Evolutionary conservation across 2,113 vertebrate genomes (phyloP).

Genomic region (Atractosteus spatula): DNA sequence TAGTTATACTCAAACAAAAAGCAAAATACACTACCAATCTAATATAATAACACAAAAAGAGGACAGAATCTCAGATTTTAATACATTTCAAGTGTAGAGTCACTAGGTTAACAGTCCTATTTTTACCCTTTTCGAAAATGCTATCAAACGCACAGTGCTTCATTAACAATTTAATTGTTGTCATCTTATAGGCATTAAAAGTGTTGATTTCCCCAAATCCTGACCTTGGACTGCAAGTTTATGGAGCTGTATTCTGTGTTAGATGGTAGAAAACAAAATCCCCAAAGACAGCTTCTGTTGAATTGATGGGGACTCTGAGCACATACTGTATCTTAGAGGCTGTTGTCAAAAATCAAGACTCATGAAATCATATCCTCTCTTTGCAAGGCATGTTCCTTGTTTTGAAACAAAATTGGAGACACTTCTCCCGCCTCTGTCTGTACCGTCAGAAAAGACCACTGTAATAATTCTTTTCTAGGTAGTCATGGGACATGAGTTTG

Average conservation of each 20-base stretch:
- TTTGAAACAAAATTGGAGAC: constrained; percentile 3
- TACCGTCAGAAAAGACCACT: neutral
- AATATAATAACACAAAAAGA: no score
- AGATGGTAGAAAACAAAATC: constrained; percentile 1
- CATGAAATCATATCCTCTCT: constrained; percentile 12
- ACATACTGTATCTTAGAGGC: neutral
- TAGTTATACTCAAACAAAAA: no score
- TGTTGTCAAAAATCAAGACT: neutral
- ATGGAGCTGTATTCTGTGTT: neutral
- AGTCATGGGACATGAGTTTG: neutral
- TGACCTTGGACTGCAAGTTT: neutral
- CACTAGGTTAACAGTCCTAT: no score
- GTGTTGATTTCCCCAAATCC: neutral
- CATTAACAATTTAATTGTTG: no score
- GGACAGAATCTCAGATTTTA: no score
- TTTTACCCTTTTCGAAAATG: no score
- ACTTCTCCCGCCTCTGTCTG: neutral
- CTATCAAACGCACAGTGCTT: no score
- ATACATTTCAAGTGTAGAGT: no score
- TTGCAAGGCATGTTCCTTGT: neutral
- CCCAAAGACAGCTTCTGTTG: neutral
- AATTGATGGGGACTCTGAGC: constrained; percentile 1
- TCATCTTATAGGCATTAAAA: no score
- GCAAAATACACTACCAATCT: no score
- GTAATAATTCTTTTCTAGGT: constrained; percentile 4